Base-by-base conservation (phyloP, 2,797 vertebrate species). In the Glyptemys insculpta region DNA sequence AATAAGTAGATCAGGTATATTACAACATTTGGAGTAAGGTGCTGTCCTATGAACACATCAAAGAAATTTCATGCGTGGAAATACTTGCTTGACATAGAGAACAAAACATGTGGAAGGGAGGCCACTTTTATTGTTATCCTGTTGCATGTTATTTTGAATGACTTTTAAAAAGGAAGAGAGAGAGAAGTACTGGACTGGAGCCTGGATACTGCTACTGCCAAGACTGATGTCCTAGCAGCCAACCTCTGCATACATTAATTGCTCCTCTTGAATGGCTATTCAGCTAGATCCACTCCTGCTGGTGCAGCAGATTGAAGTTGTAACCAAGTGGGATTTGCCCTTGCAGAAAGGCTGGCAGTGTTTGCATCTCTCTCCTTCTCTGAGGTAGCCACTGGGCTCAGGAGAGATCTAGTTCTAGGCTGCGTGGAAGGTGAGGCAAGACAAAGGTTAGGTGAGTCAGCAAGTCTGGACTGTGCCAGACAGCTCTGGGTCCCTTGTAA, bases 121-220 rank as follows among this genome's bases (percentile, higher is more conserved):
- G n/a, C 50, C 96, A 81, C 27, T 59, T 59, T 27, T 27, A 56
- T 56, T 57, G 27, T 31, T 29, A 59, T 31, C 57, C 34, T 93
- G 90, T 91, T 14, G 76, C 79, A 18, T 82, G 44, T 14, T 19
- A 5, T 12, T 86, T 76, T 83, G 79, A 91, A n/a, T 85, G 44
- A 85, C 86, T 95, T 95, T 95, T 86, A 6, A 68, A 68, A 68
- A 68, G 18, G 65, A 49, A 92, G 87, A 88, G 89, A 93, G 31
- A 27, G 94, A 37, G 15, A 91, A 79, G 19, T 83, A 92, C 76
- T 93, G 41, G 62, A 8, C 41, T 79, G 83, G 62, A 87, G 34
- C 18, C 8, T n/a, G 9, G n/a, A 37, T 37, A 68, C n/a, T n/a
- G 4, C 9, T 68, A 11, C 34, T 37, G 16, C 65, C 65, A 68